A percentile compares a stretch with the other conserved stretches of the same genome.
phyloP scores from a whole-genome alignment of 2,888 invertebrate species.

The Drosophila ezoana region DNA sequence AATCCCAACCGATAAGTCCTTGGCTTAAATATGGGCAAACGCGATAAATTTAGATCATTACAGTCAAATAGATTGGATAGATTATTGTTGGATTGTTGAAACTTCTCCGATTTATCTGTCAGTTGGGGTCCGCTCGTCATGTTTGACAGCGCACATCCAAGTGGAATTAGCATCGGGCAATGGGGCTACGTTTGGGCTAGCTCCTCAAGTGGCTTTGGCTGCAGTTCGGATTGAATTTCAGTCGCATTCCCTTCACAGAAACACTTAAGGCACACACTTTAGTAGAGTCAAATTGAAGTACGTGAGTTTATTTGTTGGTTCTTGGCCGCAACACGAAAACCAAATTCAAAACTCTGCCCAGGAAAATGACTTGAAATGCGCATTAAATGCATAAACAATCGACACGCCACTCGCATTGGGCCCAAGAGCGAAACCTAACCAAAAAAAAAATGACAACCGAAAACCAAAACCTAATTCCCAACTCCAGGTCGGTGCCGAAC shows the following conservation, averaged over 20 bases:
- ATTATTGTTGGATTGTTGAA: conserved; percentile 5
- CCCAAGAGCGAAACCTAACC: conserved; percentile 10
- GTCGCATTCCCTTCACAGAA: conserved; percentile 41
- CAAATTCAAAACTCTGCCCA: conserved; percentile 27
- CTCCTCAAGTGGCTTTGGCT: conserved; percentile 40
- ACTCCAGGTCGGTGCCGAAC: background rate
- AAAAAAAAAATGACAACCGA: background rate
- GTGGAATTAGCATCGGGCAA: conserved; percentile 52
- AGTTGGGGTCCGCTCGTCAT: conserved; percentile 26
- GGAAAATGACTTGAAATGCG: conserved; percentile 58
- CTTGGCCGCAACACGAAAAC: conserved; percentile 5
- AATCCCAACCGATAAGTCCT: conserved; percentile 24
- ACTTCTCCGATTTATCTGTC: conserved; percentile 23
- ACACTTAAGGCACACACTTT: conserved; percentile 52
- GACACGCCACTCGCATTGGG: conserved; percentile 24
- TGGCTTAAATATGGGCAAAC: background rate
- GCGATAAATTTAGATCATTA: conserved; percentile 17
- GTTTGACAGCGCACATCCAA: conserved; percentile 58
- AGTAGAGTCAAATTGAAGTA: conserved; percentile 53
- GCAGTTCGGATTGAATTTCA: conserved; percentile 52
- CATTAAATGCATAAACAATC: conserved; percentile 61
- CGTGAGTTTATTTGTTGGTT: conserved; percentile 68
- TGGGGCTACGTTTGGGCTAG: conserved; percentile 15
- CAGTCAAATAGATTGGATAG: conserved; percentile 2
- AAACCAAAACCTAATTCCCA: conserved; percentile 9